Evolutionary conservation across 2,113 vertebrate genomes (phyloP).

Genomic region (Strix aluco): DNA sequence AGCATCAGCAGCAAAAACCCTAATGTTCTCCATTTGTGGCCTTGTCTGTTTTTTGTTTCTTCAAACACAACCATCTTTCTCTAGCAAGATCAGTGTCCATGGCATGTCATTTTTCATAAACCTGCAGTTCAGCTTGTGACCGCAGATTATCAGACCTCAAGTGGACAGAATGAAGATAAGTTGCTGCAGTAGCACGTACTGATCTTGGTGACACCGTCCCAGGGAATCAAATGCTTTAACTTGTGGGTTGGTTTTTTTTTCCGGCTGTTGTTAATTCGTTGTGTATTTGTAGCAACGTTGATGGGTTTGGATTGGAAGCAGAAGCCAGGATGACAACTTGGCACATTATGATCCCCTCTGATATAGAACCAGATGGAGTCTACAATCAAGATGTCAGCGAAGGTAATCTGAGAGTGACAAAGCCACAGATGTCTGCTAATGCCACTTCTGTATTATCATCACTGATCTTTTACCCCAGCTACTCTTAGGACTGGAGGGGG

Average conservation of each 20-base stretch:
- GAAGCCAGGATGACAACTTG: conserved; percentile 99
- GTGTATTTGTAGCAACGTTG: conserved; percentile 83
- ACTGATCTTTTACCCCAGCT: background rate
- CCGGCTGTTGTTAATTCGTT: conserved; percentile 6
- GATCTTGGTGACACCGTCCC: background rate
- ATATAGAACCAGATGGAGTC: conserved; percentile 85
- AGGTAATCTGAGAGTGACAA: conserved; percentile 73
- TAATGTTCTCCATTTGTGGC: background rate
- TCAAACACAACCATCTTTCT: background rate
- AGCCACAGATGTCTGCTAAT: background rate
- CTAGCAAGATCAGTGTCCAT: background rate
- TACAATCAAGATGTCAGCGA: conserved; percentile 94
- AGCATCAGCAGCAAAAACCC: background rate
- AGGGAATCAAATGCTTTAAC: background rate
- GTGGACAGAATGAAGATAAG: background rate
- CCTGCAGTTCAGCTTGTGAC: background rate
- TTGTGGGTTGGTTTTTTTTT: background rate
- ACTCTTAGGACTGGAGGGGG: fast-evolving
- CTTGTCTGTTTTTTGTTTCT: background rate
- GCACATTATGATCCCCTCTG: conserved; percentile 95
- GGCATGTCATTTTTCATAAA: background rate
- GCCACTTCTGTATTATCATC: background rate
- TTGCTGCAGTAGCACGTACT: background rate
- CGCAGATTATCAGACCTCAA: background rate
- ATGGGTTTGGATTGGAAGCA: conserved; percentile 97